Evolutionary conservation across 2,113 vertebrate species (phyloP).

Genomic region (Pluvialis apricaria): DNA sequence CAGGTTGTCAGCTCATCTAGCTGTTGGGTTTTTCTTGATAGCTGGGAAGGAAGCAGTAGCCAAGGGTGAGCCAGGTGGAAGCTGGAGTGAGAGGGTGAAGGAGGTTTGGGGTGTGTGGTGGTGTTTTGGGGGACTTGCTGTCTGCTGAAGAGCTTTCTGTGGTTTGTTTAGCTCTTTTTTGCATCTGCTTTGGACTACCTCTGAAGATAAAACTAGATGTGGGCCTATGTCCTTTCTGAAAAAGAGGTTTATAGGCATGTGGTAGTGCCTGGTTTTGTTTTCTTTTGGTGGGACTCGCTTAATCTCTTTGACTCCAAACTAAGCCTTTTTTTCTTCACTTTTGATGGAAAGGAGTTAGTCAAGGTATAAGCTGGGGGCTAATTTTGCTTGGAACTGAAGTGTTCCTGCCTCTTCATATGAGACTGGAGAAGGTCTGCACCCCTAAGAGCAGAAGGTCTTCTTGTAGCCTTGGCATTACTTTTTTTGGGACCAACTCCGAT

Average conservation of each 20-base stretch:
- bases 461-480: rapidly evolving
- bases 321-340: background rate
- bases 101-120: background rate
- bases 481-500: background rate
- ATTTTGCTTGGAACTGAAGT: background rate
- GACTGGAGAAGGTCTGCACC: background rate
- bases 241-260: background rate
- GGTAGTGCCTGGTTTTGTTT: background rate
- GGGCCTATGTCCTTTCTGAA: background rate
- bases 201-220: background rate
- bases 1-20: background rate
- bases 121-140: background rate
- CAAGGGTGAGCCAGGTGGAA: background rate
- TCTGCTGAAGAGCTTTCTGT: too few species aligned
- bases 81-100: background rate
- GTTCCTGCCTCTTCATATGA: background rate
- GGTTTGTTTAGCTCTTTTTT: background rate
- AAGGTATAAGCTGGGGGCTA: background rate
- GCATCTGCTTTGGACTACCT: background rate
- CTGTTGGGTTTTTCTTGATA: rapidly evolving
- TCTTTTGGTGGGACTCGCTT: background rate
- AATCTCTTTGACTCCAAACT: background rate
- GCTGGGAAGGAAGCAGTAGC: background rate
- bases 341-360: background rate
- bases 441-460: background rate